phyloP scores from a whole-genome alignment of 2,113 vertebrate genomes.

The Osmerus mordax region DNA sequence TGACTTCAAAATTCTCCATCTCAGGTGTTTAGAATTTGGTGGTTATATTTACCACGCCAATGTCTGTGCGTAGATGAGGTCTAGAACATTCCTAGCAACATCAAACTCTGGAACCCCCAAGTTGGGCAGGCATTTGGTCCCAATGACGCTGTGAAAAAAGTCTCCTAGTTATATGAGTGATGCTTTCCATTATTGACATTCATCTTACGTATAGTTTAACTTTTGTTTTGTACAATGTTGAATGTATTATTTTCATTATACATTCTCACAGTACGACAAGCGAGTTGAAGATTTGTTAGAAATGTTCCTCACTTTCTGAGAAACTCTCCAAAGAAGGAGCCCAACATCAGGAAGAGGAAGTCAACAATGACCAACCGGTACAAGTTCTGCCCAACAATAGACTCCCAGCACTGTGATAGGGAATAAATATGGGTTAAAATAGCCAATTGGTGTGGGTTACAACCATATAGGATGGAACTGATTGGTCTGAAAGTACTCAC shows the following conservation, averaged over 20 bases:
- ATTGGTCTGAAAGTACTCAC: slow-evolving; percentile 37
- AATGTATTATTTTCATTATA: not conserved
- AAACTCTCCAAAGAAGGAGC: slow-evolving; percentile 92
- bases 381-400: slow-evolving; percentile 85
- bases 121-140: slow-evolving; percentile 65
- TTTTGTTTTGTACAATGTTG: not conserved
- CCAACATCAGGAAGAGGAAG: slow-evolving; percentile 86
- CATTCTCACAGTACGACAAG: not conserved
- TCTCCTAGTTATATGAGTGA: too few relatives aligned
- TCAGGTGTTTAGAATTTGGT: too few relatives aligned
- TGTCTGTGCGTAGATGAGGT: slow-evolving; percentile 91
- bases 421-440: not conserved
- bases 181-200: too few relatives aligned
- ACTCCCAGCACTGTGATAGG: slow-evolving; percentile 89
- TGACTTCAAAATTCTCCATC: too few relatives aligned
- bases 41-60: slow-evolving; percentile 79
- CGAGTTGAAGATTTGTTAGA: not conserved
- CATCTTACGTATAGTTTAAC: too few relatives aligned
- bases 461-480: not conserved
- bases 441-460: not conserved
- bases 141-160: slow-evolving; percentile 75
- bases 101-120: slow-evolving; percentile 88
- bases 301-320: slow-evolving; percentile 79
- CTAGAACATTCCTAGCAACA: slow-evolving; percentile 88
- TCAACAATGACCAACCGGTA: slow-evolving; percentile 89